Base-by-base conservation (phyloP, 2,113 vertebrate species). In the Colinus virginianus region DNA sequence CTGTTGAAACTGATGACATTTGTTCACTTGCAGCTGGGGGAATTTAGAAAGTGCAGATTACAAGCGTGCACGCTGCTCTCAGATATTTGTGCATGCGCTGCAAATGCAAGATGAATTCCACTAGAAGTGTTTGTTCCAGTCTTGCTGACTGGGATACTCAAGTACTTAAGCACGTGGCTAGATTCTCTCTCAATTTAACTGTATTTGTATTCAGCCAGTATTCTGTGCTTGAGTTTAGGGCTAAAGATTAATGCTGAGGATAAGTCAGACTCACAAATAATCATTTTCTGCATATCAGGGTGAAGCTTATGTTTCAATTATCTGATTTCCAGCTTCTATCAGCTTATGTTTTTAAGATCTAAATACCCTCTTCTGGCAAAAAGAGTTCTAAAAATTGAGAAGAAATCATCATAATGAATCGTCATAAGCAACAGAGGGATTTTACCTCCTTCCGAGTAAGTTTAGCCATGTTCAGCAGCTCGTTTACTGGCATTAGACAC, bases 1-100 rank as follows among this genome's bases (percentile, higher is more conserved):
- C 94, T 94, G 95, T 89, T 90, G 94, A 90, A 96, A 96, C 81
- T 90, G 92, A 94, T 95, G 95, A 93, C 93, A 94, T 97, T 97
- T 94, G 90, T 92, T 94, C 88, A 71, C 2, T 0, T 76, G 90
- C 78, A 94, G 92, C 95, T 95, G 92, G 87, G 94, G 87, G 78
- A 90, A 68, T 81, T 90, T 53, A 1, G 42, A 82, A 96, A 90
- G 81, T 78, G 53, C 63, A 70, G 48, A 12, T 88, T 81, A 86
- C 80, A 92, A 95, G 92, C 48, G 6, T 9, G 11, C 36, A 77
- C 87, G 91, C 94, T 94, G 93, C 94, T 91, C 84, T 93, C 67
- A 56, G 46, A 87, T 59, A 68, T 86, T 36, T 55, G 34, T 25
- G 22, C 67, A 53, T 74, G 80, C 34, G 85, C 82, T 77, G 64